Conservation (phyloP, 2,888 invertebrate genomes). For the Tipula lateralis region DNA sequence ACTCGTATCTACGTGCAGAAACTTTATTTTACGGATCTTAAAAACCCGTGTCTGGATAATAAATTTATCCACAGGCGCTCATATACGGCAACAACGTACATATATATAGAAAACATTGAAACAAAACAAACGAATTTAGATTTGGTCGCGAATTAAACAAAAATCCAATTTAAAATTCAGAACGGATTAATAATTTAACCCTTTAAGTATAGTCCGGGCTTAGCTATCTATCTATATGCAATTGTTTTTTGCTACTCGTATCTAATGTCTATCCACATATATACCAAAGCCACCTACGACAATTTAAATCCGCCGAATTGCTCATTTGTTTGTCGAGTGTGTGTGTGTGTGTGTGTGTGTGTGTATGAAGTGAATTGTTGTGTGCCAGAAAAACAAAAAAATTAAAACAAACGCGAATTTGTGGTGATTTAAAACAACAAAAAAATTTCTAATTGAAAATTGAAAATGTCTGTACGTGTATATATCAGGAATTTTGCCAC, state of each 20-base stretch:
- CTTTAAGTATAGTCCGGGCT: not conserved
- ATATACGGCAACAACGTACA: not conserved
- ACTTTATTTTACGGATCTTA: not conserved
- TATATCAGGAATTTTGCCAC: not conserved
- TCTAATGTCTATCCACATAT: not conserved
- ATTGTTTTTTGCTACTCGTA: not conserved
- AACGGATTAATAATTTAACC: slow-evolving; percentile 13
- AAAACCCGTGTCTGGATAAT: not conserved
- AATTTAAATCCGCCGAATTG: not conserved
- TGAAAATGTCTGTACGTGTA: not conserved
- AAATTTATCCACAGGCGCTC: not conserved
- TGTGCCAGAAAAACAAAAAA: not conserved
- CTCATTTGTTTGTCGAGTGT: not conserved
- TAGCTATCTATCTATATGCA: not conserved
- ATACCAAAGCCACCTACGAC: not conserved
- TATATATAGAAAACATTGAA: not conserved
- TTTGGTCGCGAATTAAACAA: not conserved
- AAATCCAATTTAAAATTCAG: not conserved
- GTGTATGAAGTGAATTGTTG: too few species aligned
- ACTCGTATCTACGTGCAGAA: not conserved
- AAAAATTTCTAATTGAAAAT: not conserved
- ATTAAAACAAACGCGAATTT: not conserved
- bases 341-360: too few species aligned
- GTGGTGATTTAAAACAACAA: not conserved
- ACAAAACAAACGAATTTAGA: too few species aligned